Evolutionary conservation across 2,888 invertebrate genomes (phyloP).

Genomic region (Erpobdella octoculata): DNA sequence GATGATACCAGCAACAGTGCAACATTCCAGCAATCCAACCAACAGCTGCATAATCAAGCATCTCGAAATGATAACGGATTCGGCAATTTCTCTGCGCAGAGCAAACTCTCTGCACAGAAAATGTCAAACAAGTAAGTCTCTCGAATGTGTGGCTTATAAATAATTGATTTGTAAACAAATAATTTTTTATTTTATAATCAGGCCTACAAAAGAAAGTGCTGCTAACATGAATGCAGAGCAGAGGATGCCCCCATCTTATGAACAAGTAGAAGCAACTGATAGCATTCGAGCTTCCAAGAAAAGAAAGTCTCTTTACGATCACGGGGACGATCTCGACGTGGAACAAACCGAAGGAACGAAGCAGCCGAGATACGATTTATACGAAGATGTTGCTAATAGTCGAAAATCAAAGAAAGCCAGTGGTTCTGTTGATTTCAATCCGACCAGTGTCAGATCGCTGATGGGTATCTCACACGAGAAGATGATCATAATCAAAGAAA

Average conservation of each 20-base stretch:
- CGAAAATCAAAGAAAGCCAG: not conserved
- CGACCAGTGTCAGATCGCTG: constrained; percentile 26
- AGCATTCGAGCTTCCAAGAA: not conserved
- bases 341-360: not conserved
- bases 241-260: not conserved
- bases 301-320: not conserved
- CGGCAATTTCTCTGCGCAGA: not conserved
- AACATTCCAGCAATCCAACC: not conserved
- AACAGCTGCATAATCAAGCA: no score
- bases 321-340: not conserved
- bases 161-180: no score
- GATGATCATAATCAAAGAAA: constrained; percentile 36
- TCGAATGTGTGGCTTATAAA: no score
- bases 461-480: constrained; percentile 36
- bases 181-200: not conserved
- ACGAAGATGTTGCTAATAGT: not conserved
- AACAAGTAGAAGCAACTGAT: not conserved
- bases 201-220: not conserved
- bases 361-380: not conserved
- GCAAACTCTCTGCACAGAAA: not conserved
- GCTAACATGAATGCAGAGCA: not conserved
- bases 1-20: not conserved
- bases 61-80: not conserved
- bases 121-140: not conserved
- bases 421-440: not conserved